These are phyloP conservation scores for Rhamnusium bicolor DNA, from an alignment of 2,888 invertebrate genomes.

Conservation along the genomic window DNA sequence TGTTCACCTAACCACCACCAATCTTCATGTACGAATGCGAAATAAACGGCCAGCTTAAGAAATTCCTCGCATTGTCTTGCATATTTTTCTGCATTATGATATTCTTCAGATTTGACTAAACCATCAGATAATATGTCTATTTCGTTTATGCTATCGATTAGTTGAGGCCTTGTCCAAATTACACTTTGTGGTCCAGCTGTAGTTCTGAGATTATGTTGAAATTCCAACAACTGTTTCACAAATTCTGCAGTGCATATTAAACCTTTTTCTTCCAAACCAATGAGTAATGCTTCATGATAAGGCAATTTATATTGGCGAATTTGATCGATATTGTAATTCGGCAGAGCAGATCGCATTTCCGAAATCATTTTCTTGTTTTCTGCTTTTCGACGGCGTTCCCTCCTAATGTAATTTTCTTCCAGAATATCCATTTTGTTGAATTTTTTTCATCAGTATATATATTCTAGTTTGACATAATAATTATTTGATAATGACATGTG, in stretches of 20 bases:
- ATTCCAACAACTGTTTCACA: constrained; percentile 73
- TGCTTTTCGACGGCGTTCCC: neutral
- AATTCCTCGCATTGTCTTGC: constrained; percentile 66
- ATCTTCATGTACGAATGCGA: constrained; percentile 62
- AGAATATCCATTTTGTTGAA: neutral
- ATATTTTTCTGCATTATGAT: constrained; percentile 54
- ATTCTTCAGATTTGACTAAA: constrained; percentile 50
- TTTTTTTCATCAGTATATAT: too few species aligned
- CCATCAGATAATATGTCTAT: constrained; percentile 41
- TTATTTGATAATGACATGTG: neutral
- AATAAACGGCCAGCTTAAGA: constrained; percentile 69
- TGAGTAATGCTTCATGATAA: constrained; percentile 73
- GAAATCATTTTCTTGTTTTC: constrained; percentile 52
- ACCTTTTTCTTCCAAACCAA: constrained; percentile 74
- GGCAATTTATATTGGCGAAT: constrained; percentile 73
- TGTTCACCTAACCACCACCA: constrained; percentile 77
- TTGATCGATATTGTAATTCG: constrained; percentile 63
- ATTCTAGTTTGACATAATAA: neutral
- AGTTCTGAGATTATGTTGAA: constrained; percentile 72
- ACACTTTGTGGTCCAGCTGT: constrained; percentile 74
- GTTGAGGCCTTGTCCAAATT: constrained; percentile 65
- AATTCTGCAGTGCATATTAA: constrained; percentile 72
- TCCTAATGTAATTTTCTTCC: constrained; percentile 22
- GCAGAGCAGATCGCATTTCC: constrained; percentile 64
- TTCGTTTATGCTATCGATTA: constrained; percentile 62